A percentile compares a stretch with the other conserved stretches of the same genome.
Evolutionary conservation across 2,113 vertebrate genomes (phyloP).

Genomic region (Dunckerocampus dactyliophorus): DNA sequence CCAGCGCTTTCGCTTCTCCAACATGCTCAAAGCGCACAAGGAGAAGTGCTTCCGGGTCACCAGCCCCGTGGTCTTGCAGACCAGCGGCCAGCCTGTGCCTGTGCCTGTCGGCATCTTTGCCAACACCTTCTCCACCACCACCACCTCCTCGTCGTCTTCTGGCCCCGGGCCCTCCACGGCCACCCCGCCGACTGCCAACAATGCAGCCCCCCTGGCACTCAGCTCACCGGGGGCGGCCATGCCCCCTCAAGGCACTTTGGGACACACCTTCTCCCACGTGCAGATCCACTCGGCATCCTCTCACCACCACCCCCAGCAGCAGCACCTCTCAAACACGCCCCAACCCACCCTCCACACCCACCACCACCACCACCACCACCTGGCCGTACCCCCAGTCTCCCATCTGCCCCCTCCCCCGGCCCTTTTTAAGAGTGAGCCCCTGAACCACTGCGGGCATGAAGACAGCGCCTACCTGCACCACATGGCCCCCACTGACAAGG

Average conservation of each 20-base stretch:
- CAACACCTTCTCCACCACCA: slow-evolving; percentile 65
- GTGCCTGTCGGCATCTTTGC: slow-evolving; percentile 76
- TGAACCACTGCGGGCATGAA: slow-evolving; percentile 90
- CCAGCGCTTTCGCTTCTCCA: slow-evolving; percentile 97
- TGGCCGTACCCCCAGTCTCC: slow-evolving; percentile 79
- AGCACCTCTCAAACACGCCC: slow-evolving; percentile 76
- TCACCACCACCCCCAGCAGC: slow-evolving; percentile 79
- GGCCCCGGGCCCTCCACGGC: slow-evolving; percentile 55
- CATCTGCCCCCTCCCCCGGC: slow-evolving; percentile 89
- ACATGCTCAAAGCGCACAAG: slow-evolving; percentile 98
- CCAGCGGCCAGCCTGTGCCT: slow-evolving; percentile 73
- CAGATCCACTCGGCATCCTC: slow-evolving; percentile 80
- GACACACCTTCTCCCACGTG: slow-evolving; percentile 83
- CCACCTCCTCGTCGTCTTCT: slow-evolving; percentile 66
- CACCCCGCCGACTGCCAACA: slow-evolving; percentile 38
- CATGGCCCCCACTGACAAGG: slow-evolving; percentile 80
- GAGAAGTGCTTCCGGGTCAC: slow-evolving; percentile 97
- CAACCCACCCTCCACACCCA: slow-evolving; percentile 74
- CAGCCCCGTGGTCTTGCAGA: slow-evolving; percentile 82
- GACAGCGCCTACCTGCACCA: slow-evolving; percentile 87
- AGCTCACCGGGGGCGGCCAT: slow-evolving; percentile 64
- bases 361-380: slow-evolving; percentile 79
- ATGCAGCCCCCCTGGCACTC: slow-evolving; percentile 68
- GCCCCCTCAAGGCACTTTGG: slow-evolving; percentile 67
- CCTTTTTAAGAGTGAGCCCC: slow-evolving; percentile 94